Evolutionary conservation across 2,888 invertebrate species (phyloP).

Genomic region (Philereme transversata): DNA sequence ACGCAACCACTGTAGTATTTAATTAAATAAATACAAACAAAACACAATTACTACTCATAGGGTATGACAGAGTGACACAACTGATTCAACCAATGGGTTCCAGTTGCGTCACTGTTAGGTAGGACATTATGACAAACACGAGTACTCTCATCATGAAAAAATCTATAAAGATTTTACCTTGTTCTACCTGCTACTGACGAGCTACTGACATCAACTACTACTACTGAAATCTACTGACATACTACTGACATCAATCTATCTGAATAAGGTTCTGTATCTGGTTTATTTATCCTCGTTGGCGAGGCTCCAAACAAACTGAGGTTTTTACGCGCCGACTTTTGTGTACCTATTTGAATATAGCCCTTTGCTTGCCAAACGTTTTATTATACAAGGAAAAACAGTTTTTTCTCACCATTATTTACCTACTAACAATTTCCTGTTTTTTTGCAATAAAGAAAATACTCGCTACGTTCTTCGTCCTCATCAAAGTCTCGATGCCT

Average conservation of each 20-base stretch:
- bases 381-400: neutral
- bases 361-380: constrained; percentile 5
- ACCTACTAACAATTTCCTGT: constrained; percentile 60
- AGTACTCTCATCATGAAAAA: no score
- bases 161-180: no score
- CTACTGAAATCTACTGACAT: no score
- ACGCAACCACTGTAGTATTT: no score
- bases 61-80: no score
- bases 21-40: no score
- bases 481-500: constrained; percentile 59
- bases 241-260: neutral
- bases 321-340: constrained; percentile 1
- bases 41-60: no score
- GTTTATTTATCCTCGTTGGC: neutral
- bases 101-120: no score
- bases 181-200: no score
- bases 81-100: no score
- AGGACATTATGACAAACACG: no score
- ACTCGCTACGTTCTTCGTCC: constrained; percentile 55
- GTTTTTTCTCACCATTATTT: neutral
- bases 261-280: neutral
- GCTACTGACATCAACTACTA: no score
- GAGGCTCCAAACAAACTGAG: neutral
- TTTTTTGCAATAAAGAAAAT: constrained; percentile 59
- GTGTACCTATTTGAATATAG: neutral